Evolutionary conservation across 2,888 invertebrate genomes (phyloP), one percentile per base, ranked within the genome.

Genomic region (Tromatobia lineatoria): DNA sequence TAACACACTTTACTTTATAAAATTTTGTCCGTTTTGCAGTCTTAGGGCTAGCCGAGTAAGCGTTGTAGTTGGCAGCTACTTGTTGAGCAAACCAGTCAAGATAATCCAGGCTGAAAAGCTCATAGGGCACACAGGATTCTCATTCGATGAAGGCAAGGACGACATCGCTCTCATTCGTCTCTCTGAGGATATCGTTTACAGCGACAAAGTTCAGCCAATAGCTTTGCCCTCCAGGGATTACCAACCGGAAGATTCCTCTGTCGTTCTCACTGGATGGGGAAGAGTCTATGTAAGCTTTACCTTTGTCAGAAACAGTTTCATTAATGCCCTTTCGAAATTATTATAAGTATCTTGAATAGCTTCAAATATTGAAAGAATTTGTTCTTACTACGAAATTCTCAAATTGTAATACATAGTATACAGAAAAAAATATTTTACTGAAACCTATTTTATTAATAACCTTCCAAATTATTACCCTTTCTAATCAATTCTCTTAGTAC

Each of bases 161-260:
- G 80, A 80, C 45, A 50, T 80, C 45, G 80, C 69, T 42, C 69
- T 80, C 11, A 50, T 80, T 8, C 75, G 59, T 52, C 74, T 80
- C 10, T 25, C 69, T 15, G 34, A 69, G 23, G 25, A 25, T 42
- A 75, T 80, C 4, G 67, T 69, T 38, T 80, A 23, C 29, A 69
- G n/a, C 11, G 25, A 47, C 20, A 75, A 57, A 13, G 38, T 70
- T 42, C 74, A 75, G 38, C 75, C 80, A 4, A 75, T 80, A 38
- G 10, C 59, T n/a, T 3, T 80, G 69, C 59, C 80, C 20, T 20
- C 18, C 15, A 38, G 67, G 0, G 54, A 80, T 11, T 69, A 69
- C 13, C 29, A 2, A 0, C 20, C 42, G 15, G n/a, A 13, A 11
- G 38, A 61, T n/a, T 47, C 67, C 25, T 59, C 75, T 2, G 69